Conservation (phyloP, 2,113 vertebrate species). For the Gadus chalcogrammus region DNA sequence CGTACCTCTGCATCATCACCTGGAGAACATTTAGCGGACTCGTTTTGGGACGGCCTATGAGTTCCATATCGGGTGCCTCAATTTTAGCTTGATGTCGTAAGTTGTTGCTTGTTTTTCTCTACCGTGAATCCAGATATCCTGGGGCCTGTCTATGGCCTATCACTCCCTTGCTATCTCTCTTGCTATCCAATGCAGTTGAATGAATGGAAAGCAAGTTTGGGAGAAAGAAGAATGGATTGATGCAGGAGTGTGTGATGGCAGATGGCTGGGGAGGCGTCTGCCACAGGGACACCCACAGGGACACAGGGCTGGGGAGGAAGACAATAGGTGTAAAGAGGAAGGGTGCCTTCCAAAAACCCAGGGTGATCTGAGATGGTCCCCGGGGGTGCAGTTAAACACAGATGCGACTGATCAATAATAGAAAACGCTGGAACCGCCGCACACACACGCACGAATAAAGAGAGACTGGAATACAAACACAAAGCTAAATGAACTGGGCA, state of each 20-base stretch:
- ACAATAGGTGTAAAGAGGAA: too few relatives aligned
- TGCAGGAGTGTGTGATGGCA: neutral
- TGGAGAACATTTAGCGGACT: too few relatives aligned
- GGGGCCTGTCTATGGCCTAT: neutral
- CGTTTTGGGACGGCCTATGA: too few relatives aligned
- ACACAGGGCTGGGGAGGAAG: too few relatives aligned
- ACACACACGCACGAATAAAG: conserved; percentile 1
- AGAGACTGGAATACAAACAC: too few relatives aligned
- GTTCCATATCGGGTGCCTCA: neutral
- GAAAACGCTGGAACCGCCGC: neutral
- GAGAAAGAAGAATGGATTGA: neutral
- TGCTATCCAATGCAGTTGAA: conserved; percentile 19
- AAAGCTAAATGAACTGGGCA: neutral
- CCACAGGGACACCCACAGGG: too few relatives aligned
- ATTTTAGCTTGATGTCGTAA: neutral
- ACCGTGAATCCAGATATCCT: conserved; percentile 3
- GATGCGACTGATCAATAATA: conserved; percentile 1
- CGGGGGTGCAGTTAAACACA: conserved; percentile 5
- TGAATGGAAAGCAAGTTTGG: conserved; percentile 14
- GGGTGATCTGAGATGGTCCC: neutral
- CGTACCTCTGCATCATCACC: too few relatives aligned
- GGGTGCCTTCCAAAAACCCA: neutral
- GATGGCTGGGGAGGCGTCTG: neutral
- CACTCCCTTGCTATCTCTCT: too few relatives aligned
- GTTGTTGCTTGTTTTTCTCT: neutral